phyloP scores from a whole-genome alignment of 2,797 vertebrate species.

The Sebastes wilsoni region DNA sequence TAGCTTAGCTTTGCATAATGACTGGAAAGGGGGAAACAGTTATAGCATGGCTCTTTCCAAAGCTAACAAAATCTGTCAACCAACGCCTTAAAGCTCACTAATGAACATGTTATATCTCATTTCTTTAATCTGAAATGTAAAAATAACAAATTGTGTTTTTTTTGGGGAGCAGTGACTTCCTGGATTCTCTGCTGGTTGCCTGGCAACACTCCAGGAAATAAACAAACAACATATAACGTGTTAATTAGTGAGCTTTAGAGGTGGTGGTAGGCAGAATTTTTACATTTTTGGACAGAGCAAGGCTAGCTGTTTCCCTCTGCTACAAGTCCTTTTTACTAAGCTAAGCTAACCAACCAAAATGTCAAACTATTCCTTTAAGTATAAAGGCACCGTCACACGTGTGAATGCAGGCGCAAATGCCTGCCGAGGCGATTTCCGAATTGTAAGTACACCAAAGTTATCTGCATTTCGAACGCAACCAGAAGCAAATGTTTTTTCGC shows the following conservation, averaged over 20 bases:
- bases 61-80: background rate
- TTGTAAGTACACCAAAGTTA: no score
- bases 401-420: no score
- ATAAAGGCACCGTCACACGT: background rate
- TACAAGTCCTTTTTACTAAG: background rate
- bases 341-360: background rate
- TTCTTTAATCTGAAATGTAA: background rate
- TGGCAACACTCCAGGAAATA: background rate
- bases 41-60: background rate
- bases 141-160: background rate
- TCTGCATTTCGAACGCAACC: no score
- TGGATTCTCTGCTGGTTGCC: background rate
- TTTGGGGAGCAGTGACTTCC: background rate
- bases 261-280: background rate
- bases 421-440: no score
- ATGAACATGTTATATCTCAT: background rate
- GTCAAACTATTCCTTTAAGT: background rate
- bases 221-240: background rate
- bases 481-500: no score
- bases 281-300: accelerated
- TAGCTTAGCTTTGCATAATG: constrained; percentile 9
- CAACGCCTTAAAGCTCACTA: background rate
- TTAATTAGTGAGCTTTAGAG: background rate
- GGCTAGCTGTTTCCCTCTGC: background rate
- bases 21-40: background rate